These are phyloP conservation scores for Blennius ocellaris DNA, from an alignment of 2,113 vertebrate species.

Conservation along the genomic window DNA sequence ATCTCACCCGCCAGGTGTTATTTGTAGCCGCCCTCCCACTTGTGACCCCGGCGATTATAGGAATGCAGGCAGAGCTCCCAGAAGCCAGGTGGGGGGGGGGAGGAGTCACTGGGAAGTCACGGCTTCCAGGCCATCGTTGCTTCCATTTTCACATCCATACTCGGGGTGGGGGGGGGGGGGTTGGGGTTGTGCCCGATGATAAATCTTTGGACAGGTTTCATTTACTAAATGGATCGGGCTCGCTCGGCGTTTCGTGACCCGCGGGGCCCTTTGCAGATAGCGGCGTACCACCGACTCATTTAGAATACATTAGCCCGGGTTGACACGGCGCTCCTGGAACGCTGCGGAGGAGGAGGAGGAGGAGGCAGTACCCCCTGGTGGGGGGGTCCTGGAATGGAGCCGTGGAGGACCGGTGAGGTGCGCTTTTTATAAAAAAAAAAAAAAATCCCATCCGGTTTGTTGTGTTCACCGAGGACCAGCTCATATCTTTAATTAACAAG, in stretches of 20 bases:
- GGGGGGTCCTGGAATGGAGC: constrained; percentile 56
- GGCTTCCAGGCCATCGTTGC: constrained; percentile 58
- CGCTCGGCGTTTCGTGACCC: constrained; percentile 44
- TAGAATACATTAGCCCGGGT: constrained; percentile 60
- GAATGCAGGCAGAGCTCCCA: constrained; percentile 30
- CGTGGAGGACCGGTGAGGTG: constrained; percentile 38
- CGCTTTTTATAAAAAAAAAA: constrained; percentile 37
- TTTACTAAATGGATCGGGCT: constrained; percentile 47
- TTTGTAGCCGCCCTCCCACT: constrained; percentile 39
- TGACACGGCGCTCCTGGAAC: constrained; percentile 49
- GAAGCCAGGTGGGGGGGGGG: constrained; percentile 59
- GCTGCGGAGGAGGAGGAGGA: constrained; percentile 56
- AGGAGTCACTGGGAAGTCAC: constrained; percentile 69
- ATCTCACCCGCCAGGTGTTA: constrained; percentile 7
- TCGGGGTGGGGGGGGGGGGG: too few relatives aligned
- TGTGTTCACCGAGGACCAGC: constrained; percentile 55
- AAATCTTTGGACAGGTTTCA: constrained; percentile 49
- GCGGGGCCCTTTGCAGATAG: constrained; percentile 69
- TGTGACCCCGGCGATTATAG: constrained; percentile 49
- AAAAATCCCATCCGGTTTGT: constrained; percentile 62
- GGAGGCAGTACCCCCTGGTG: constrained; percentile 71
- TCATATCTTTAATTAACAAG: constrained; percentile 77
- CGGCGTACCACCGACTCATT: constrained; percentile 46
- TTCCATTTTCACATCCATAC: constrained; percentile 37
- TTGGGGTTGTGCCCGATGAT: constrained; percentile 27